phyloP scores from a whole-genome alignment of 1,140 invertebrate genomes.

The Mamestra configurata region DNA sequence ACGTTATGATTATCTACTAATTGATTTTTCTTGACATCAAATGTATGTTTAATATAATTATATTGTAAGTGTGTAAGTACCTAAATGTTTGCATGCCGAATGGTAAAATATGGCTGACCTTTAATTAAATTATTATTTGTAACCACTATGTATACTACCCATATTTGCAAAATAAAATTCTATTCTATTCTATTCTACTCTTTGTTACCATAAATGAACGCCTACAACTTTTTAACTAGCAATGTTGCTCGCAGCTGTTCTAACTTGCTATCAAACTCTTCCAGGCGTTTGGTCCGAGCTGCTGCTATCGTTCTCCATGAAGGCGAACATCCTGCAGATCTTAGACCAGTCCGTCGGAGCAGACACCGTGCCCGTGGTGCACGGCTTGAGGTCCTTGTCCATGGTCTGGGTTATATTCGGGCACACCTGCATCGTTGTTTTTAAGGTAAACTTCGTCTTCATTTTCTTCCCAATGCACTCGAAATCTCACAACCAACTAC shows the following conservation, averaged over 20 bases:
- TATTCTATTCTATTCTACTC: too few relatives aligned
- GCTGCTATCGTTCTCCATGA: constrained; percentile 93
- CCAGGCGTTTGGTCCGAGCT: constrained; percentile 91
- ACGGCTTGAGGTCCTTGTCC: constrained; percentile 94
- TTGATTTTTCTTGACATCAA: too few relatives aligned
- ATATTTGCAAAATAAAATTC: too few relatives aligned
- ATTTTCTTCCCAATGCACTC: too few relatives aligned
- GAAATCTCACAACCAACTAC: too few relatives aligned
- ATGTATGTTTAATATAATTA: too few relatives aligned
- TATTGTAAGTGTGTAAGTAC: too few relatives aligned
- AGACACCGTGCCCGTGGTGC: constrained; percentile 94
- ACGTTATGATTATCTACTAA: too few relatives aligned
- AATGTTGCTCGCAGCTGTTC: neutral
- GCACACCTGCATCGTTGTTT: constrained; percentile 95
- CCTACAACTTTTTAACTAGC: neutral
- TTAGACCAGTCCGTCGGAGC: constrained; percentile 93
- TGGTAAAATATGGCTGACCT: too few relatives aligned
- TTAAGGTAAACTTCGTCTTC: constrained; percentile 89
- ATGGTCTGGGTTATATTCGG: constrained; percentile 98
- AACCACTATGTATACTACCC: too few relatives aligned
- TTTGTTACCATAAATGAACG: neutral
- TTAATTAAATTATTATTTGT: too few relatives aligned
- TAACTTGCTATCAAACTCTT: neutral
- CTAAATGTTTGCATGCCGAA: too few relatives aligned
- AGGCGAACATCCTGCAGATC: constrained; percentile 92